Base-by-base conservation (phyloP, 2,113 vertebrate species). In the Furnarius figulus region DNA sequence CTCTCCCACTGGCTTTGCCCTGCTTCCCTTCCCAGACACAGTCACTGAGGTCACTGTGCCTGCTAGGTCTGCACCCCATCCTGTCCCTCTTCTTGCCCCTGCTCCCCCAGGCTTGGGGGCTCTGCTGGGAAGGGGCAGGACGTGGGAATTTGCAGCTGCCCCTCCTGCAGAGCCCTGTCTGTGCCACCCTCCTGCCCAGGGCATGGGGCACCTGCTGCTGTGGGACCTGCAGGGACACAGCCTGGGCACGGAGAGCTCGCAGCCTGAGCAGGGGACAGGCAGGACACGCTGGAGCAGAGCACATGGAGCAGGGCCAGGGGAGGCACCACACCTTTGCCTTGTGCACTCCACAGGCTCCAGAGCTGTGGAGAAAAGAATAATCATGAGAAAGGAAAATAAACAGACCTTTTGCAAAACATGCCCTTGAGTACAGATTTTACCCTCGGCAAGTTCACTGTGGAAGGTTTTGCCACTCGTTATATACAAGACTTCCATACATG, bases 201-300 rank as follows among this genome's bases (percentile, higher is more conserved):
- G 85, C 73, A 66, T 9, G 40, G 49, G 80, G 85, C 76, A 21
- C 22, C 24, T 22, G 4, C 49, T n/a, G 44, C 8, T 52, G 7
- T 6, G 68, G 68, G 79, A 10, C 24, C 76, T 80, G 93, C 25
- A 30, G 15, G 75, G 18, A 70, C 53, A 28, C 62, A 39, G 2
- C 39, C 42, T 6, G n/a, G 70, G 81, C 85, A 33, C 0, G 24
- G 19, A 18, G 53, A 65, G 13, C 84, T 4, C 6, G 8, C 23
- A 74, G 87, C 77, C 67, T 50, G 52, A 84, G 75, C 87, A 33
- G 73, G 70, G 53, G 68, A 86, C 71, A 71, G 91, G 86, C n/a
- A 28, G 70, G 74, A 87, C 84, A 77, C 66, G 47, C 74, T 23
- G 2, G 35, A 50, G 14, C 59, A 31, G 72, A 78, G 91, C 71